Conservation (phyloP, 2,888 invertebrate species). For the Agrilus biguttatus region DNA sequence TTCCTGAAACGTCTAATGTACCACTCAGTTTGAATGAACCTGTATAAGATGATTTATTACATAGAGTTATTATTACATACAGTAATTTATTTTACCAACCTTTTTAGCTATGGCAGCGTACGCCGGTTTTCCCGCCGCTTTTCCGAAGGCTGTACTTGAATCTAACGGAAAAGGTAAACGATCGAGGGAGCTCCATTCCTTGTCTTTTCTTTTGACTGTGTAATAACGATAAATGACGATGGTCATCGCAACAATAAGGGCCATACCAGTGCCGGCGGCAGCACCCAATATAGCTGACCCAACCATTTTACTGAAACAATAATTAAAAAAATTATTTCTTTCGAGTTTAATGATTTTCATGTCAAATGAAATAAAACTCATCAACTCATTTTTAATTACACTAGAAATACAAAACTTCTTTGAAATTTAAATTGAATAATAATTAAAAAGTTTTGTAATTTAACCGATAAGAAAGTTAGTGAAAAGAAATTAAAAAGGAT, state of each 20-base stretch:
- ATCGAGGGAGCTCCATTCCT: slow-evolving; percentile 40
- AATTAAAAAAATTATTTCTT: too few relatives aligned
- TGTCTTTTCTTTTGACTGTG: slow-evolving; percentile 38
- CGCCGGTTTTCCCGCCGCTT: slow-evolving; percentile 14
- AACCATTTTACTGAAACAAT: slow-evolving; percentile 32
- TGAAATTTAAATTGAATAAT: too few relatives aligned
- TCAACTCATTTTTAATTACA: too few relatives aligned
- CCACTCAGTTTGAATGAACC: too few relatives aligned
- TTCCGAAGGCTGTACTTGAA: slow-evolving; percentile 2
- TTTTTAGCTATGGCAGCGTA: slow-evolving; percentile 22
- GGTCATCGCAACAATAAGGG: slow-evolving; percentile 48
- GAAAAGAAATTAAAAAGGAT: too few relatives aligned
- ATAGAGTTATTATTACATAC: too few relatives aligned
- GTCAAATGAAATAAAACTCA: too few relatives aligned
- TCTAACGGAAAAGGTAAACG: slow-evolving; percentile 17
- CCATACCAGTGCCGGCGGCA: slow-evolving; percentile 50
- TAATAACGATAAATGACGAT: slow-evolving; percentile 54
- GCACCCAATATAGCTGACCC: slow-evolving; percentile 53
- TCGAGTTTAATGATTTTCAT: not conserved
- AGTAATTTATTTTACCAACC: slow-evolving; percentile 14
- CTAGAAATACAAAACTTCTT: too few relatives aligned
- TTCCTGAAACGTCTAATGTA: too few relatives aligned
- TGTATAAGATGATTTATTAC: too few relatives aligned
- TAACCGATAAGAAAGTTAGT: too few relatives aligned
- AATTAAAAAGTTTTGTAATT: too few relatives aligned